Base-by-base conservation (phyloP, 2,113 vertebrate genomes). In the Percopsis transmontana region DNA sequence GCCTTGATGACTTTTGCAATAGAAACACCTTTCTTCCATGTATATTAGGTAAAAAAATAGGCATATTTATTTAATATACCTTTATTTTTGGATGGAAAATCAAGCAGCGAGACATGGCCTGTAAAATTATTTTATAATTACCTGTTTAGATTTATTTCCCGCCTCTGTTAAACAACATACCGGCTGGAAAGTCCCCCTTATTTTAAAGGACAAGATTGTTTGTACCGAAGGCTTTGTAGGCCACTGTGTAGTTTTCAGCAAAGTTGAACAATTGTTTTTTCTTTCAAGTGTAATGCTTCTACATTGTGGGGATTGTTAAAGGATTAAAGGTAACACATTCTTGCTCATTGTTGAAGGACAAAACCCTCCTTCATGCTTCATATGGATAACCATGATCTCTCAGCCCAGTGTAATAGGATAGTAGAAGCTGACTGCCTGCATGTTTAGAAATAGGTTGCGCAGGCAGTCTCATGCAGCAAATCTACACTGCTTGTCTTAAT, bases 261-360 rank as follows among this genome's bases (percentile, higher is more conserved):
- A 27, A 13, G 48, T 19, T 7, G 19, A 20, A 18, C 20, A 51
- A 51, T 51, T 19, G 3, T 20, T 9, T n/a, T 16, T 48, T 48
- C 15, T 10, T 47, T 15, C 6, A 48, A 41, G 40, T 41, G 5
- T 41, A 12, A 12, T 45, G 12, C 11, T 61, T 63, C 11, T 27
- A 50, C 64, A 63, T 15, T 68, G 48, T 45, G 11, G 21, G 24
- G 40, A 39, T 48, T 72, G 11, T 72, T 6, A 62, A 55, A 2
- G 47, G 18, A 44, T 67, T 62, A 38, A 54, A 47, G 16, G 13
- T 54, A 65, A 60, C 12, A 45, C 19, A n/a, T 16, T 14, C 70
- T 55, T 38, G 51, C 61, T 66, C 19, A 14, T 41, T 60, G 51
- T 56, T 39, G 2, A 20, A 19, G 39, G 18, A 16, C 24, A 44